phyloP scores from a whole-genome alignment of 2,113 vertebrate species.

The Fregetta grallaria region DNA sequence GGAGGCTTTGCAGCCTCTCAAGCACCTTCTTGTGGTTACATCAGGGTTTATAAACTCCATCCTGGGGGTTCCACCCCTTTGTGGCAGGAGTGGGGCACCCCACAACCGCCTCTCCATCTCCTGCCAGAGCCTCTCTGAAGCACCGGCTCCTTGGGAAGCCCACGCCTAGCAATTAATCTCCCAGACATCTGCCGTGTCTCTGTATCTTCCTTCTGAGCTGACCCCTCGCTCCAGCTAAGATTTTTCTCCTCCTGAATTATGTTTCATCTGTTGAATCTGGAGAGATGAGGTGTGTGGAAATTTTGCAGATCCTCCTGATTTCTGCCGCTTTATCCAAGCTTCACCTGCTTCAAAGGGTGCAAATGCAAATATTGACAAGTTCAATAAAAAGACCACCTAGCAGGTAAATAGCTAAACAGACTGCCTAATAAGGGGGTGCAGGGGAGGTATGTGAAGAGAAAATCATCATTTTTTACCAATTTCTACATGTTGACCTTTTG shows the following conservation, averaged over 20 bases:
- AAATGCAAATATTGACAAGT: constrained; percentile 27
- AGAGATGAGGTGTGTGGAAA: not conserved
- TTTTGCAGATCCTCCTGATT: not conserved
- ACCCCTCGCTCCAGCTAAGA: not conserved
- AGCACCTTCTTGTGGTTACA: not conserved
- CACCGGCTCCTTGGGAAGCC: not conserved
- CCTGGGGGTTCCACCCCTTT: not conserved
- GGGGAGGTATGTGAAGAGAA: not conserved
- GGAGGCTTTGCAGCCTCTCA: not conserved
- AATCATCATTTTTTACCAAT: not conserved
- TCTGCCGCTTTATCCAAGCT: not conserved
- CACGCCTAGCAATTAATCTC: not conserved
- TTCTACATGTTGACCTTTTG: not conserved
- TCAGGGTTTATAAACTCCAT: not conserved
- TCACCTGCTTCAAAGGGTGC: not conserved
- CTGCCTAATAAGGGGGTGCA: not conserved
- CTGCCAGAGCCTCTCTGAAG: not conserved
- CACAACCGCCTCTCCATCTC: not conserved
- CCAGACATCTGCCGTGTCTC: not conserved
- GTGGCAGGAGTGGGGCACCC: not conserved
- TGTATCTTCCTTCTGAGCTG: constrained; percentile 28
- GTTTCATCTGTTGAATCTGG: not conserved
- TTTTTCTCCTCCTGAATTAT: constrained; percentile 24
- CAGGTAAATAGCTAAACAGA: constrained; percentile 7
- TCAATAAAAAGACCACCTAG: not conserved